Conservation (phyloP, 2,797 vertebrate species). For the Peromyscus nudipes region DNA sequence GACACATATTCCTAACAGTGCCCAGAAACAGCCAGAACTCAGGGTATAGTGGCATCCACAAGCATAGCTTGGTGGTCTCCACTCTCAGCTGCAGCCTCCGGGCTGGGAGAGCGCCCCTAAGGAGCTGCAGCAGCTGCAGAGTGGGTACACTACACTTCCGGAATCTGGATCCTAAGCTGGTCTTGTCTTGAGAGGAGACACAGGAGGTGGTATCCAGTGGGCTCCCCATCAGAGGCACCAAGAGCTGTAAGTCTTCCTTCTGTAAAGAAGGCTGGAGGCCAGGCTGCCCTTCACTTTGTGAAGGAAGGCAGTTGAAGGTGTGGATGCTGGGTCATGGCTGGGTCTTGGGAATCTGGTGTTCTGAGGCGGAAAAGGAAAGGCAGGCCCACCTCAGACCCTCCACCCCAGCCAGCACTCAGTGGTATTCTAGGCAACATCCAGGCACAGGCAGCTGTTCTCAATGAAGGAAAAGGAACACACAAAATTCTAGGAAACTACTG, state of each 20-base stretch:
- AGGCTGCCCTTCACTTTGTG: not conserved
- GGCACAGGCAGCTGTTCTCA: not conserved
- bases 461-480: not conserved
- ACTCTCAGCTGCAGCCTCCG: too few relatives aligned
- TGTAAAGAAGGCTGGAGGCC: not conserved
- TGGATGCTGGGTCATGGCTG: not conserved
- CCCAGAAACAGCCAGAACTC: not conserved
- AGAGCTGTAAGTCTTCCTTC: not conserved
- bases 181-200: rapidly evolving
- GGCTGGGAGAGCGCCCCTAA: too few relatives aligned
- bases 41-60: not conserved
- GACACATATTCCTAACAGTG: not conserved
- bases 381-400: not conserved
- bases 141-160: rapidly evolving
- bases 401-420: not conserved
- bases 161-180: not conserved
- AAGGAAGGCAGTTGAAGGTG: not conserved
- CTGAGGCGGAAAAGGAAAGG: not conserved
- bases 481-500: not conserved
- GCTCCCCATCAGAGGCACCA: too few relatives aligned
- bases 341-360: not conserved
- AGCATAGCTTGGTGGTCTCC: not conserved
- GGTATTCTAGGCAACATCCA: not conserved
- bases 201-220: rapidly evolving
- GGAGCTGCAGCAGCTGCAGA: too few relatives aligned